A percentile compares a stretch with the other conserved stretches of the same genome.
Evolutionary conservation across 2,888 invertebrate genomes (phyloP).

Genomic region (Homarus gammarus): DNA sequence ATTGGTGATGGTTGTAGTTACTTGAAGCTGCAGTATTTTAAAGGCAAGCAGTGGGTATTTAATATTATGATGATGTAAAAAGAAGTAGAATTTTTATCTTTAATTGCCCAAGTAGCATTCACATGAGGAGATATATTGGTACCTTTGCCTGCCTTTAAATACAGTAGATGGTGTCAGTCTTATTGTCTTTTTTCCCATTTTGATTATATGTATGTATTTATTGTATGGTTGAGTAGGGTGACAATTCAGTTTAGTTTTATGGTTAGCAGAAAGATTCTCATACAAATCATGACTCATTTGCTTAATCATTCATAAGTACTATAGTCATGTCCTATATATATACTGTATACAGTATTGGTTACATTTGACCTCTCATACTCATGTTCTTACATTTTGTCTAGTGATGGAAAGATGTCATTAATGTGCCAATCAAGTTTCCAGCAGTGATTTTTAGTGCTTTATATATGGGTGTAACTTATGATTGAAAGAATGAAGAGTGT

Average conservation of each 20-base stretch:
- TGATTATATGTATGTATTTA: constrained; percentile 13
- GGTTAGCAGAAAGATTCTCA: constrained; percentile 14
- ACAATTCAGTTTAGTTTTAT: constrained; percentile 39
- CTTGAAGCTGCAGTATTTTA: constrained; percentile 23
- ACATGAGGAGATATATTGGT: not conserved
- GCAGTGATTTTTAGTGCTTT: not conserved
- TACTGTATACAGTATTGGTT: not conserved
- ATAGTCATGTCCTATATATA: constrained; percentile 22
- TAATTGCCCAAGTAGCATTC: not conserved
- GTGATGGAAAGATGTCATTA: not conserved
- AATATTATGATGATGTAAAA: no score
- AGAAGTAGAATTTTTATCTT: no score
- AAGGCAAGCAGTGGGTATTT: constrained; percentile 22
- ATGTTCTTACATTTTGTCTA: not conserved
- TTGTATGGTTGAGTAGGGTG: constrained; percentile 28
- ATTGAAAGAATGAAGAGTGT: constrained; percentile 25
- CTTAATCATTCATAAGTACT: not conserved
- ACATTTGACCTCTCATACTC: not conserved
- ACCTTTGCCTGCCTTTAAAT: constrained; percentile 21
- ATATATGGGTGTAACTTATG: constrained; percentile 1
- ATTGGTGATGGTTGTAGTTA: constrained; percentile 38
- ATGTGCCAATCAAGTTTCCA: not conserved
- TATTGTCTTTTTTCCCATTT: constrained; percentile 13
- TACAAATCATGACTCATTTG: constrained; percentile 20
- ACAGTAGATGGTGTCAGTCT: constrained; percentile 31